Evolutionary conservation across 2,797 vertebrate species (phyloP), one percentile per base, ranked within the genome.

Genomic region (Coreius guichenoti): DNA sequence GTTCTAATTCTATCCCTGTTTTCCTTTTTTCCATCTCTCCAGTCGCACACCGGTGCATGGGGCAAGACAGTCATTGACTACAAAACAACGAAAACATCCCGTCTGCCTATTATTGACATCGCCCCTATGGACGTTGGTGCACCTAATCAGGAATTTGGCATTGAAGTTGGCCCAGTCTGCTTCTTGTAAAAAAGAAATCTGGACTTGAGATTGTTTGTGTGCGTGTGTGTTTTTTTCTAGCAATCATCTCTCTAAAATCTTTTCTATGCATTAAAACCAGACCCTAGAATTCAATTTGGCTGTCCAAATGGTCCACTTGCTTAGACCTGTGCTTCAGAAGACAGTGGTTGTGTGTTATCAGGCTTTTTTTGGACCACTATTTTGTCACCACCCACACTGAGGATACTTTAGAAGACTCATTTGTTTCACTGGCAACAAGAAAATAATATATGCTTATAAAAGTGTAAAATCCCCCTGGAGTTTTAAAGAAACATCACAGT

Each of bases 141-240:
- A 92, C 93, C 96, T 91, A 96, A 99, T 95, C 98, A 99, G 96
- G 98, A 99, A 98, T 99, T 99, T 90, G 98, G 98, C 95, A 87
- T 97, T 73, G 94, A 98, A 95, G 87, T 99, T 93, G 95, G 98
- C 95, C 96, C 98, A 78, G 98, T 95, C 92, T 99, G 98, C 97
- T 99, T 98, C 97, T 97, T 99, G 97, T 99, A 98, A 98, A 95
- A 95, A 92, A 96, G 96, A 97, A 97, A 98, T 96, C 97, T 97
- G 98, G 97, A 99, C 97, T 97, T 97, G 95, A 97, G 97, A 96
- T 96, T 96, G 96, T 97, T 96, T 94, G 94, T 94, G 89, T 92
- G 95, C 92, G 91, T 87, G 93, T 92, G 93, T 91, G 93, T 94
- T 92, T 94, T 95, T 97, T 97, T 96, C 95, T 97, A 96, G 95